These are phyloP conservation scores for Amblyraja radiata DNA, from an alignment of 2,797 vertebrate species.

Conservation along the genomic window DNA sequence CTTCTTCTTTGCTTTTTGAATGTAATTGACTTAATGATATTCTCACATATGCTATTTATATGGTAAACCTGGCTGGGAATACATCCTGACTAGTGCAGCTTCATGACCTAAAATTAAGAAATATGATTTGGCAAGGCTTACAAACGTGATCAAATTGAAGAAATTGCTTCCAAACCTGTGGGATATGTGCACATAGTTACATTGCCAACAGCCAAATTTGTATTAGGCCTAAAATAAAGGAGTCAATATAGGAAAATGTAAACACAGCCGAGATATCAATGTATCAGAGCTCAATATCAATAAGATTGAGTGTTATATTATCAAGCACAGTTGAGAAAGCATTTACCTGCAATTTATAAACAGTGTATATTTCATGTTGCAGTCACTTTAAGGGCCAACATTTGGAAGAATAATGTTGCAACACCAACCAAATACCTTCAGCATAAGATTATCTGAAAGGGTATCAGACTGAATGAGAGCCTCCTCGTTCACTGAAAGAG, in stretches of 20 bases:
- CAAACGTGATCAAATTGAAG: not conserved
- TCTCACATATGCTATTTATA: not conserved
- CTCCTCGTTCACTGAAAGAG: not conserved
- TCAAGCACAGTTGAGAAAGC: not conserved
- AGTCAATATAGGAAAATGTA: not conserved
- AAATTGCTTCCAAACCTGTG: not conserved
- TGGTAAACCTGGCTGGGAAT: not conserved
- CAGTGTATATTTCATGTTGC: not conserved
- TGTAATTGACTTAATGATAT: not conserved
- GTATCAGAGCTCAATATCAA: not conserved
- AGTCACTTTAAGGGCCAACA: not conserved
- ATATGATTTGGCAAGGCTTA: constrained; percentile 7
- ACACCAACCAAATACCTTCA: not conserved
- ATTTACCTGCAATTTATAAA: not conserved
- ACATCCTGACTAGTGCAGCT: not conserved
- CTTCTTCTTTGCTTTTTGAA: not conserved
- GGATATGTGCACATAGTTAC: not conserved
- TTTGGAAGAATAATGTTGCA: not conserved
- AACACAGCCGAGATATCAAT: not conserved
- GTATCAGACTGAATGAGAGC: not conserved
- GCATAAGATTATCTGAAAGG: not conserved
- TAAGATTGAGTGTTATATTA: not conserved
- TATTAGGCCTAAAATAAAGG: not conserved
- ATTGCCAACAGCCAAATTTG: not conserved
- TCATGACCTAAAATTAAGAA: constrained; percentile 5